Base-by-base conservation (phyloP, 2,888 invertebrate species). In the Neoitamus cyanurus region DNA sequence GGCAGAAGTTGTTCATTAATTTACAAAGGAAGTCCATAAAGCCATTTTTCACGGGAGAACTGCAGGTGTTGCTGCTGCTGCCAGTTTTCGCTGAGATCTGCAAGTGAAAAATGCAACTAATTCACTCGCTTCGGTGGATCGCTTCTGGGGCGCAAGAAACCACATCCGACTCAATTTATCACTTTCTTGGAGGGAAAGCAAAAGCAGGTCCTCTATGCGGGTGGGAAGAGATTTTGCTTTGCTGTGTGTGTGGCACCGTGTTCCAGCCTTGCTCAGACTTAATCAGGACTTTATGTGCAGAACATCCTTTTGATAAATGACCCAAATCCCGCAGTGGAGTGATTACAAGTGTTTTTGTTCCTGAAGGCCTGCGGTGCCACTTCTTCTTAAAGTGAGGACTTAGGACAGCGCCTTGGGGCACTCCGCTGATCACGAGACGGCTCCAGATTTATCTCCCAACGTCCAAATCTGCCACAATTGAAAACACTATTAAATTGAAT, bases 271-370 rank as follows among this genome's bases (percentile, higher is more conserved):
- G 25, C 25, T 58, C 58, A 15, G 58, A 2, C 25, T 58, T 58
- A 58, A 58, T 58, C 58, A 58, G 58, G 58, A 25, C 58, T 58
- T 58, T 58, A 25, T 58, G 58, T 58, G 58, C 25, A 58, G 58
- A 58, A 58, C 20, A 58, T 58, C 58, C 58, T 58, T 58, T 58
- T 58, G 58, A 58, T 58, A 58, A 58, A 58, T 58, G 58, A 58
- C 58, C 15, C 58, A 20, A 58, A 58, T 58, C 58, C 58, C 58
- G 20, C 25, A 58, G 15, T 58, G 58, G 58, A 58, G 25, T 58
- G 58, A 58, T 58, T 58, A 58, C 58, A 58, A 58, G 58, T 58
- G 58, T 58, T 58, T 58, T 58, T 58, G 58, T 58, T 58, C 58
- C n/a, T 25, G 25, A 58, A 58, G 25, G 25, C 58, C 58, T 58